phyloP scores from a whole-genome alignment of 2,113 vertebrate genomes.

The Porphyrio hochstetteri region DNA sequence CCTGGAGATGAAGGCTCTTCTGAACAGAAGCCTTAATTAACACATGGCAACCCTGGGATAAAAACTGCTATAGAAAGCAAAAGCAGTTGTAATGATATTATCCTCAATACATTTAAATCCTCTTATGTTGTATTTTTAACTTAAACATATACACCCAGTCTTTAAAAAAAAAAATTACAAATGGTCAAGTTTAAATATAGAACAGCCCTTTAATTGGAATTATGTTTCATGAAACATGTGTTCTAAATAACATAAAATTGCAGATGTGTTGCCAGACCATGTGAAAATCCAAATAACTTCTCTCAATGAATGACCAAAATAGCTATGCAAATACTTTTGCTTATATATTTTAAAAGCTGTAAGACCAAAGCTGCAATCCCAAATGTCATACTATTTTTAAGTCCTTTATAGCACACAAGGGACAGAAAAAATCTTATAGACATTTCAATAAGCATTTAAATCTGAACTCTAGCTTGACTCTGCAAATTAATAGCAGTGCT shows the following conservation, averaged over 20 bases:
- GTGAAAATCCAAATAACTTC: background rate
- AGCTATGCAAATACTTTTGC: background rate
- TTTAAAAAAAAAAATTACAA: background rate
- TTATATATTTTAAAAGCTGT: background rate
- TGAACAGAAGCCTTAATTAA: background rate
- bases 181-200: background rate
- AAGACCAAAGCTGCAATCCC: background rate
- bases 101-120: background rate
- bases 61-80: background rate
- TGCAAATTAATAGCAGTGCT: background rate
- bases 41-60: background rate
- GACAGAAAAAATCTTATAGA: background rate
- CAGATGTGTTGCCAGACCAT: background rate
- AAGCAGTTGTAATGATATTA: background rate
- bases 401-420: background rate
- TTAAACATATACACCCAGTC: background rate
- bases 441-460: background rate
- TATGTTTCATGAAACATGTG: background rate
- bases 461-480: background rate
- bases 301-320: background rate
- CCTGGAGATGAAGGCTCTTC: background rate
- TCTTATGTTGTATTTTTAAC: background rate
- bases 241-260: conserved; percentile 11
- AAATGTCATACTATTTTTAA: background rate
- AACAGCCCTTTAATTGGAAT: background rate